Conservation (phyloP, 53 echinoderm and acorn worm genomes). For the Antedon mediterranea region DNA sequence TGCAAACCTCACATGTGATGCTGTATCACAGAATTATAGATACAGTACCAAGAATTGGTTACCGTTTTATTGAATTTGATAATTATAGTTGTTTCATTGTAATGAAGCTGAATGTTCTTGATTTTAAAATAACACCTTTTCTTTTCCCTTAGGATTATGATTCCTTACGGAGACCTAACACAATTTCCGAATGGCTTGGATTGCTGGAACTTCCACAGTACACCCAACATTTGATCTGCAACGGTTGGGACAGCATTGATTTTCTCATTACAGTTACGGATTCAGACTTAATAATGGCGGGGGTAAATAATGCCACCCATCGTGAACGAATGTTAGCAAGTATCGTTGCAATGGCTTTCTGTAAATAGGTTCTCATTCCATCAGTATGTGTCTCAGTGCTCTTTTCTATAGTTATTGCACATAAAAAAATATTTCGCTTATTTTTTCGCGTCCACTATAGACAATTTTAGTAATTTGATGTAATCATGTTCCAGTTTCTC, state of each 20-base stretch:
- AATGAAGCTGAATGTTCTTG: too few relatives aligned
- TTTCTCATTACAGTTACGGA: slow-evolving; percentile 56
- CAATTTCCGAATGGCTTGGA: slow-evolving; percentile 81
- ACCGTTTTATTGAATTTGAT: too few relatives aligned
- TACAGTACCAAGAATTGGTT: too few relatives aligned
- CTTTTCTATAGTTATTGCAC: too few relatives aligned
- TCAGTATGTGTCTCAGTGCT: neutral
- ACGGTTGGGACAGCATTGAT: slow-evolving; percentile 79
- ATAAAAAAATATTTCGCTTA: too few relatives aligned
- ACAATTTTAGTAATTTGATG: too few relatives aligned
- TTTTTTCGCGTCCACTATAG: too few relatives aligned
- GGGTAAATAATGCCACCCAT: slow-evolving; percentile 27
- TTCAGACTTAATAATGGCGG: slow-evolving; percentile 41
- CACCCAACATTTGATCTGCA: slow-evolving; percentile 55
- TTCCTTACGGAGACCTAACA: slow-evolving; percentile 42
- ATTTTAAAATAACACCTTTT: neutral
- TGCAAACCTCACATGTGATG: too few relatives aligned
- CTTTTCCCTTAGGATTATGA: slow-evolving; percentile 58
- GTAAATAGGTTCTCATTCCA: neutral
- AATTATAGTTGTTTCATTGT: too few relatives aligned
- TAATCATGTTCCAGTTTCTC: too few relatives aligned
- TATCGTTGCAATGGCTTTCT: slow-evolving; percentile 25
- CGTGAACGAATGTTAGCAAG: slow-evolving; percentile 64
- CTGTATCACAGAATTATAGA: too few relatives aligned
- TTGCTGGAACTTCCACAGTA: slow-evolving; percentile 86